Evolutionary conservation across 2,888 invertebrate species (phyloP).

Genomic region (Lathronympha strigana): DNA sequence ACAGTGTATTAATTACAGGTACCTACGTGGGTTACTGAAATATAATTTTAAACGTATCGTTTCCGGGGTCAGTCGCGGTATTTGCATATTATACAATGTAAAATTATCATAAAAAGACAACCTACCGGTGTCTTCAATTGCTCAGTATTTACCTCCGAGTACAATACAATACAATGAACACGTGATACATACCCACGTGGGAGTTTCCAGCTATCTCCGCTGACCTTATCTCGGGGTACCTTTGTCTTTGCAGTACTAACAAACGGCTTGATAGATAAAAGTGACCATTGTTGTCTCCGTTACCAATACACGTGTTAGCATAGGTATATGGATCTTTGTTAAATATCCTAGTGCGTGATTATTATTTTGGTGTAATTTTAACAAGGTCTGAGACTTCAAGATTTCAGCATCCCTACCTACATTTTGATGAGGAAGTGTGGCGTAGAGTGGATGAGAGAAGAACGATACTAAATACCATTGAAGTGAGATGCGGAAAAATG

Average conservation of each 20-base stretch:
- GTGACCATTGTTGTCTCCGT: background rate
- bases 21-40: no score
- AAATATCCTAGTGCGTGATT: background rate
- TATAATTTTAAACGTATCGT: no score
- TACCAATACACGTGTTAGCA: background rate
- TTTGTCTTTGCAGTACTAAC: background rate
- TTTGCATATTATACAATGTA: no score
- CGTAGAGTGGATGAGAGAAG: no score
- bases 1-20: no score
- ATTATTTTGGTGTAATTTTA: background rate
- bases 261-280: background rate
- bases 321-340: background rate
- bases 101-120: no score
- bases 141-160: background rate
- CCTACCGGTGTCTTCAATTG: no score
- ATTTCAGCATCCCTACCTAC: no score
- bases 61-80: no score
- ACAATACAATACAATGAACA: background rate
- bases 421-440: no score
- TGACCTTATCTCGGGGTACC: background rate
- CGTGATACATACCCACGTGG: background rate
- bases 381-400: background rate
- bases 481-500: no score
- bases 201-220: background rate
- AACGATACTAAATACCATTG: no score